These are phyloP conservation scores for Progne subis DNA, from an alignment of 2,113 vertebrate species.

Conservation along the genomic window DNA sequence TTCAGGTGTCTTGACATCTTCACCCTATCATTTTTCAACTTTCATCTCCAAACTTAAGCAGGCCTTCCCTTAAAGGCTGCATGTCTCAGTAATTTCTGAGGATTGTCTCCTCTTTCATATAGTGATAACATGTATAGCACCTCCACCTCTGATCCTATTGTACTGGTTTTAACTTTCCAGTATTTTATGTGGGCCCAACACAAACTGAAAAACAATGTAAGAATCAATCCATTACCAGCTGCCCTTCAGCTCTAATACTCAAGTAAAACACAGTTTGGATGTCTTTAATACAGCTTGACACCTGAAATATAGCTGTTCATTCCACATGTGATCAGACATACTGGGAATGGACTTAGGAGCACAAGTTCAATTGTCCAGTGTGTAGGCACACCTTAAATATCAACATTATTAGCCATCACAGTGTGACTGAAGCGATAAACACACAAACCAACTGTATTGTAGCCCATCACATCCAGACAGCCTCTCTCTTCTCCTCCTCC, in stretches of 20 bases:
- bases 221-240: not conserved
- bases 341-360: not conserved
- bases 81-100: not conserved
- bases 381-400: not conserved
- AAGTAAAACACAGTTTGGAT: not conserved
- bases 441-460: not conserved
- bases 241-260: not conserved
- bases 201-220: not conserved
- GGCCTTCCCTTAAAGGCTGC: not conserved
- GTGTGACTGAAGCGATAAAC: not conserved
- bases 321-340: not conserved
- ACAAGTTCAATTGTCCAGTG: not conserved
- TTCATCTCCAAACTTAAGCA: not conserved
- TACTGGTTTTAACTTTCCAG: not conserved
- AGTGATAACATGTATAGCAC: not conserved
- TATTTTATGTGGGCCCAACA: not conserved
- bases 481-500: not conserved
- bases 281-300: not conserved
- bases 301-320: not conserved
- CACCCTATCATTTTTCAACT: not conserved
- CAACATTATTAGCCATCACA: slow-evolving; percentile 4
- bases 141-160: not conserved
- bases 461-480: not conserved
- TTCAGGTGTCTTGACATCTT: not conserved
- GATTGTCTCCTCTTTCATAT: not conserved